These are phyloP conservation scores for Heliconius melpomene DNA, from an alignment of 1,140 invertebrate genomes.

Conservation along the genomic window DNA sequence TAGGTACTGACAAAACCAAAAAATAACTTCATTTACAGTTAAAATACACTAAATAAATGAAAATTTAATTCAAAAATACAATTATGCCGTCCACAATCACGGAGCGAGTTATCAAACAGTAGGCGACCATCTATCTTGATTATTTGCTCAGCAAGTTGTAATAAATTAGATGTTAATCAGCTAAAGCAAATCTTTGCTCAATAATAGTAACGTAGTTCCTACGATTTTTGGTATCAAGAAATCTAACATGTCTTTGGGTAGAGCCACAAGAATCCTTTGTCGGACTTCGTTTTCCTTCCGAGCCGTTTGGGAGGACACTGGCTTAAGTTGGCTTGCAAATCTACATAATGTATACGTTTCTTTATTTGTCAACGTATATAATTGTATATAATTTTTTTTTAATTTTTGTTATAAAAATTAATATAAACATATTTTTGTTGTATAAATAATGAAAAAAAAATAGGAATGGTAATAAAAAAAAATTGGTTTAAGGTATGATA, in stretches of 20 bases:
- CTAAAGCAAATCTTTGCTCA: constrained; percentile 46
- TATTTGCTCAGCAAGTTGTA: constrained; percentile 44
- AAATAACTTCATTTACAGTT: background rate
- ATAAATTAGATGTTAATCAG: constrained; percentile 64
- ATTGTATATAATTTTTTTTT: too few species aligned
- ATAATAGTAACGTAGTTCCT: constrained; percentile 44
- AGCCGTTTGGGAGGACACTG: constrained; percentile 21
- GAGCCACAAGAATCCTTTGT: constrained; percentile 22
- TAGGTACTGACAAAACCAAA: too few species aligned
- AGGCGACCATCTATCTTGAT: constrained; percentile 52
- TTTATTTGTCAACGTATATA: background rate
- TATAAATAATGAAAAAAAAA: too few species aligned
- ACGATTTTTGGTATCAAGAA: constrained; percentile 41
- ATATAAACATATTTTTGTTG: too few species aligned
- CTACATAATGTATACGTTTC: constrained; percentile 23
- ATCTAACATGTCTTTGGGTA: constrained; percentile 41
- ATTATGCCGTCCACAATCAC: constrained; percentile 31
- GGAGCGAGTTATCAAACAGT: constrained; percentile 36
- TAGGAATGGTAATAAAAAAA: too few species aligned
- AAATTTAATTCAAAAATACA: constrained; percentile 25
- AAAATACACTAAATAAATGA: background rate
- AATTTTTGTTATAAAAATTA: too few species aligned
- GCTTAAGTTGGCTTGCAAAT: constrained; percentile 24
- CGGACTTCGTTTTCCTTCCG: constrained; percentile 22
- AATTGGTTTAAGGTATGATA: too few species aligned